Percentiles rank a stretch among this genome's conserved stretches.
These are phyloP conservation scores for Brotula barbata DNA, from an alignment of 2,797 vertebrate genomes.

Conservation along the genomic window DNA sequence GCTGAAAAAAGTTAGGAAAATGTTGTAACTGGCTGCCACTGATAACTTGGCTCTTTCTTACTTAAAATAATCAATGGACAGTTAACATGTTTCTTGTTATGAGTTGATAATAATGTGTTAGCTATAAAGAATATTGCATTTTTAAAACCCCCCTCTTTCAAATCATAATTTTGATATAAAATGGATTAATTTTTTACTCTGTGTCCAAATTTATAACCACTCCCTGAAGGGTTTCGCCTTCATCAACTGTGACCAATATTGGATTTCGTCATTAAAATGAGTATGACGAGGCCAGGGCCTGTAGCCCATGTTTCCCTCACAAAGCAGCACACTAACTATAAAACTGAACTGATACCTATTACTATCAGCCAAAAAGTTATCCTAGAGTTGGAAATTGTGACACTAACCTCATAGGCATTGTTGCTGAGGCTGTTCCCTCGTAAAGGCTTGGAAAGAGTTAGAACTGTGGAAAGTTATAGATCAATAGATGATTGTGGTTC, in stretches of 20 bases:
- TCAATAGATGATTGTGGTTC: conserved; percentile 35
- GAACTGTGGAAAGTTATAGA: conserved; percentile 13
- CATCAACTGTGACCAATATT: conserved; percentile 31
- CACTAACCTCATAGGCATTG: conserved; percentile 44
- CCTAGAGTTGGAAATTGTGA: conserved; percentile 66
- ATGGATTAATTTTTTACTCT: too few species aligned
- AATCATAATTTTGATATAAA: too few species aligned
- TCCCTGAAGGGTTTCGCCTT: conserved; percentile 5
- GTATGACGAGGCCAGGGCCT: neutral
- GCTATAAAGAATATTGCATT: too few species aligned
- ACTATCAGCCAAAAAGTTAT: conserved; percentile 28
- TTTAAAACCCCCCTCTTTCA: too few species aligned
- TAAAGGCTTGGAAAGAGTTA: conserved; percentile 23
- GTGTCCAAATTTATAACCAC: neutral
- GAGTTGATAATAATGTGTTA: too few species aligned
- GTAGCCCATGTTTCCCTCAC: conserved; percentile 44
- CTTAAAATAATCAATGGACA: too few species aligned
- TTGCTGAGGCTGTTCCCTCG: conserved; percentile 44
- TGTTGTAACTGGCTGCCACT: too few species aligned
- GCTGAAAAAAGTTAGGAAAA: too few species aligned
- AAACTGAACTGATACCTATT: conserved; percentile 47
- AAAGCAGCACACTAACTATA: conserved; percentile 59
- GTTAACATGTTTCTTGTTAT: too few species aligned
- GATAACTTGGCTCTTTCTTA: too few species aligned
- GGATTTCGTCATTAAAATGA: conserved; percentile 23